Base-by-base conservation (phyloP, 2,888 invertebrate genomes). In the Tetranychus truncatus region DNA sequence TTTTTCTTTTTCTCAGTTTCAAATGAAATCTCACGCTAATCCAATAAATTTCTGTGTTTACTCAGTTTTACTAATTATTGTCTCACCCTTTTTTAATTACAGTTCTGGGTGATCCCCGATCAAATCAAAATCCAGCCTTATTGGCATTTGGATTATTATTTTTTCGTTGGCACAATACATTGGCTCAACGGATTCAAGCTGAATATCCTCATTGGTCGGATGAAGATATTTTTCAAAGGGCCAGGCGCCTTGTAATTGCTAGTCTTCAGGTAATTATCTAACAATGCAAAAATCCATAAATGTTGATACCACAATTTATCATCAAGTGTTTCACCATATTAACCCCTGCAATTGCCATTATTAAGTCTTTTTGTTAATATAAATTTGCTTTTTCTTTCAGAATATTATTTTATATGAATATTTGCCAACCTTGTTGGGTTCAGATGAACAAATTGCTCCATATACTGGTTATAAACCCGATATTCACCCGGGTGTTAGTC, bases 371-470 rank as follows among this genome's bases (percentile, higher is more conserved):
- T 34, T 69, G 66, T 20, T 45, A 34, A 34, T 34, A 73, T 34
- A 24, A 44, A 66, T 66, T 71, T 74, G 76, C 66, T 72, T 75
- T 74, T 73, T 74, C 72, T 86, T 86, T 5, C 86, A 97, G 91
- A 97, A 94, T 82, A 89, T 99, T 75, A 91, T 97, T 77, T 85
- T 91, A 77, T 95, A 99, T 84, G 97, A 99, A 82, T 99, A 96
- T 84, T 86, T 99, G 75, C 97, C 97, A 9, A 90, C 91, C 0
- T 89, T 97, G 79, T 84, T 96, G 87, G 75, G 72, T n/a, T 21
- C 21, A 11, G 75, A 74, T 67, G 76, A 76, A 66, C 72, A 72
- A n/a, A 72, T 75, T 1, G 46, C 71, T 24, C 72, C 75, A 18
- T 78, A 77, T 82, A 82, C 84, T 46, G 92, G 94, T 0, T 96